These are phyloP conservation scores for Trididemnum miniatum DNA, from an alignment of 23 tunicate species.

Conservation along the genomic window DNA sequence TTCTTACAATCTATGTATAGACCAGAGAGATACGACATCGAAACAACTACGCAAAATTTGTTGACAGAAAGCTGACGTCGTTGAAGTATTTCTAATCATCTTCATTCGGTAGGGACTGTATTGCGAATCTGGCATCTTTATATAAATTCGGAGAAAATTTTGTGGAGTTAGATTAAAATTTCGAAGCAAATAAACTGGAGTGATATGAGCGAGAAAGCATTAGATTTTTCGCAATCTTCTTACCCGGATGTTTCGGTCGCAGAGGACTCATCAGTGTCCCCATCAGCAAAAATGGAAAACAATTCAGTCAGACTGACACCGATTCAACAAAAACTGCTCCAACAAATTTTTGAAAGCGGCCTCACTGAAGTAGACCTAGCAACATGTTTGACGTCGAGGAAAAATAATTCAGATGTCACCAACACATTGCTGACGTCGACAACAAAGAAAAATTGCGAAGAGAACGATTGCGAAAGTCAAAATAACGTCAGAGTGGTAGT, in stretches of 20 bases:
- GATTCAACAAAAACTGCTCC: neutral
- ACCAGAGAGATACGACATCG: neutral
- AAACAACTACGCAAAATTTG: neutral
- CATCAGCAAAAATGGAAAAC: neutral
- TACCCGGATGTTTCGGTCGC: neutral
- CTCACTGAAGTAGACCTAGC: neutral
- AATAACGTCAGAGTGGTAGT: neutral
- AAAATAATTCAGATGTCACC: no score
- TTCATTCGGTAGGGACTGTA: no score
- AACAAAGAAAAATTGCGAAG: neutral
- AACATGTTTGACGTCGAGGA: neutral
- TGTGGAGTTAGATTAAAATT: no score
- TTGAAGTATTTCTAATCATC: no score
- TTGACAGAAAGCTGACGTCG: no score
- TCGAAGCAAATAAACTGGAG: no score
- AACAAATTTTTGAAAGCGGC: neutral
- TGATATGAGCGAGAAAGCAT: constrained; percentile 22
- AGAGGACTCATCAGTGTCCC: neutral
- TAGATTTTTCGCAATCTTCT: constrained; percentile 24
- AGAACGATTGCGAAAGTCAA: neutral
- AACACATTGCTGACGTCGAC: no score
- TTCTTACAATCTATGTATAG: neutral
- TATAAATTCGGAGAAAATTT: no score
- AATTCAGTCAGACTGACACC: neutral
- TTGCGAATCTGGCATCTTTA: no score